Conservation (phyloP, 1,140 invertebrate species). For the Ceratosolen fusciceps region DNA sequence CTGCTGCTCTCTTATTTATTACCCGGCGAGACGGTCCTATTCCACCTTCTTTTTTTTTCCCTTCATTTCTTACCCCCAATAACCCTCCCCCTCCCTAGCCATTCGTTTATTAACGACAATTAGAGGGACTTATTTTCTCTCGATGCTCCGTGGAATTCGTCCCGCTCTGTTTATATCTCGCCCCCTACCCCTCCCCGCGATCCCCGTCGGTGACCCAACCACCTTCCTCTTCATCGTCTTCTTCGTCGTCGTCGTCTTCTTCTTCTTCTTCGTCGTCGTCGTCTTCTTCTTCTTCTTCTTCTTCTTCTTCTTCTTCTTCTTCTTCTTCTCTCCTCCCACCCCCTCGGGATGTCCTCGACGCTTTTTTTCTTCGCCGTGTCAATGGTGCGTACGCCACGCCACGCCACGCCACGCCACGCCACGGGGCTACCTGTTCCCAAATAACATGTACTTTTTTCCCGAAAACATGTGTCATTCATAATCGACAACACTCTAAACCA, state of each 20-base stretch:
- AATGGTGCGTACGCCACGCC: not conserved
- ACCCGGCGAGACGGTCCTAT: no score
- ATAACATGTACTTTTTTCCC: not conserved
- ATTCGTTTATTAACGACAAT: slow-evolving; percentile 12
- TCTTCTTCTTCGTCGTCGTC: no score
- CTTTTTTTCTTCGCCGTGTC: not conserved
- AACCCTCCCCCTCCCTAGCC: no score
- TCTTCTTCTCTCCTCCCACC: no score
- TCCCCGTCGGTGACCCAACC: slow-evolving; percentile 4
- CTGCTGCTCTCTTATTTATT: no score
- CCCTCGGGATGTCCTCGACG: not conserved
- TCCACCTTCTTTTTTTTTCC: no score
- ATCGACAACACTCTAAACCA: not conserved
- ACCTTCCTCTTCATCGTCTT: not conserved
- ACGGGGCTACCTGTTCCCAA: not conserved
- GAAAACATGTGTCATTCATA: not conserved
- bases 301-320: no score
- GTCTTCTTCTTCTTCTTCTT: no score
- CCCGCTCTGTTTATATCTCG: slow-evolving; percentile 29
- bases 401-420: no score
- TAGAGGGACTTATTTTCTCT: not conserved
- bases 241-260: no score
- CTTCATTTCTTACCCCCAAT: no score
- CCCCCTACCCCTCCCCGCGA: not conserved
- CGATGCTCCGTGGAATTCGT: not conserved